Conservation (phyloP, 92 coral and sea anemone species). For the Bergia puertoricense region DNA sequence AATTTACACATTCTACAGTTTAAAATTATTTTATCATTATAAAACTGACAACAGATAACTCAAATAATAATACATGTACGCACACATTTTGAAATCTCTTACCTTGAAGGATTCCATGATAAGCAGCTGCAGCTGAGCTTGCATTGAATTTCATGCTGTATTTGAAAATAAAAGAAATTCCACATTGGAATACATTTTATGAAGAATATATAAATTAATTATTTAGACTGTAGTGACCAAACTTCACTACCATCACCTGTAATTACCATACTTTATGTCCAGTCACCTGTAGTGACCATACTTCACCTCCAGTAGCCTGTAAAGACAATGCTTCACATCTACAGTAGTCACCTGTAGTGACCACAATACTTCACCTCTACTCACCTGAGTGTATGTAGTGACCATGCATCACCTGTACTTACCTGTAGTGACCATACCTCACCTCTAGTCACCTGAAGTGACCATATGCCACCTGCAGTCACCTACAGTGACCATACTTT, state of each 20-base stretch:
- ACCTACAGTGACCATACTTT: conserved; percentile 76
- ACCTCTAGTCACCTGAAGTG: neutral
- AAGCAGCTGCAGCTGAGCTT: conserved; percentile 96
- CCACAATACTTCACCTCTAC: neutral
- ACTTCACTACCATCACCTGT: too few species aligned
- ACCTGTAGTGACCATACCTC: neutral
- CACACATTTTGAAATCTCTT: neutral
- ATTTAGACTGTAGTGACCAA: neutral
- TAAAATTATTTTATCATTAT: too few species aligned
- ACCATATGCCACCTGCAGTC: neutral
- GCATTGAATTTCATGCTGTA: conserved; percentile 91
- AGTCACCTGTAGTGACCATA: too few species aligned
- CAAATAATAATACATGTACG: too few species aligned
- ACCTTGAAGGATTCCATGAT: conserved; percentile 99
- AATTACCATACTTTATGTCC: too few species aligned
- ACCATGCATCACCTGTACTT: neutral
- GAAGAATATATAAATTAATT: too few species aligned
- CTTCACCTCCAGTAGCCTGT: too few species aligned
- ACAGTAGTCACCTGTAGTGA: neutral
- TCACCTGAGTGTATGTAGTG: neutral
- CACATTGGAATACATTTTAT: too few species aligned
- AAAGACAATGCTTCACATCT: too few species aligned
- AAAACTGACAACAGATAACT: neutral
- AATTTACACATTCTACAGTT: neutral
- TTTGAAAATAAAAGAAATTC: neutral